A percentile compares a stretch with the other conserved stretches of the same genome.
phyloP scores from a whole-genome alignment of 2,888 invertebrate species.

The Tetanocera ferruginea region DNA sequence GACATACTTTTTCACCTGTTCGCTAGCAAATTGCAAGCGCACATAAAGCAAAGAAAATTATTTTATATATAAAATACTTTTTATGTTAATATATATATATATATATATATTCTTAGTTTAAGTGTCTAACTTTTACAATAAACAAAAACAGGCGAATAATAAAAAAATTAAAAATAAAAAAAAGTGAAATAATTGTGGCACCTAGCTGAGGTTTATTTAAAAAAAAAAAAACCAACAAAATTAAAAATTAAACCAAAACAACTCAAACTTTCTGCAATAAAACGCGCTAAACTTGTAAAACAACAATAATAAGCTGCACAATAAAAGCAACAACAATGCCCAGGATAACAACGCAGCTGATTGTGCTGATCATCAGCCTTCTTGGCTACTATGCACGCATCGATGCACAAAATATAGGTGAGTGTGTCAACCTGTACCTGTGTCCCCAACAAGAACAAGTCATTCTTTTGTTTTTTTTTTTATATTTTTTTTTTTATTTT shows the following conservation, averaged over 20 bases:
- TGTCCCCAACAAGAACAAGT: neutral
- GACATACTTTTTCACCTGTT: slow-evolving; percentile 53
- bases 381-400: slow-evolving; percentile 55
- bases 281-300: neutral
- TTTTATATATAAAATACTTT: neutral
- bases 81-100: neutral
- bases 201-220: neutral
- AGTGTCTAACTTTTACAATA: slow-evolving; percentile 38
- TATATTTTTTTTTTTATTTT: slow-evolving; percentile 6
- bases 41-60: slow-evolving; percentile 15
- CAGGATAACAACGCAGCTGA: slow-evolving; percentile 50
- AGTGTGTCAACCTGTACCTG: slow-evolving; percentile 57
- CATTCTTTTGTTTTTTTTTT: neutral
- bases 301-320: neutral
- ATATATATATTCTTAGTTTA: neutral
- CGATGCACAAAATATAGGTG: slow-evolving; percentile 68
- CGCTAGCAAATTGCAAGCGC: neutral
- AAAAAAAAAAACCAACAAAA: slow-evolving; percentile 12
- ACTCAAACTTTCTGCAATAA: neutral
- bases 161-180: slow-evolving; percentile 7
- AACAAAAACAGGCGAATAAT: slow-evolving; percentile 41
- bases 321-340: slow-evolving; percentile 48
- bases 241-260: too few species aligned
- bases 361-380: slow-evolving; percentile 54
- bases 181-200: neutral